A percentile compares a stretch with the other conserved stretches of the same genome.
Evolutionary conservation across 2,888 invertebrate genomes (phyloP).

Genomic region (Nephrotoma guestfalica): DNA sequence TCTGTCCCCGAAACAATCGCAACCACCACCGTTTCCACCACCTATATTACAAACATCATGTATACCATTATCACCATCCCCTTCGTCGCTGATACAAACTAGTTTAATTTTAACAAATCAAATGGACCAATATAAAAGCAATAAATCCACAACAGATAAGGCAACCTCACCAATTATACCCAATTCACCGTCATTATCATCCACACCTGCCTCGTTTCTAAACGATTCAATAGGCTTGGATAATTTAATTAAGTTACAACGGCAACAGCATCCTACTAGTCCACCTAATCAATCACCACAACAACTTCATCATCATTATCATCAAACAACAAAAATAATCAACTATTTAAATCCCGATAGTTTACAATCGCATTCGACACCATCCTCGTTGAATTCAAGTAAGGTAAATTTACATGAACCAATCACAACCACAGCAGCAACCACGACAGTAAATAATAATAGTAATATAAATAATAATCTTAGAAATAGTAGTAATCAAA

Average conservation of each 20-base stretch:
- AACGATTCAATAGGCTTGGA: neutral
- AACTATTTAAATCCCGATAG: neutral
- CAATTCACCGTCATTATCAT: neutral
- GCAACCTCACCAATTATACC: constrained; percentile 3
- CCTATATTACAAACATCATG: neutral
- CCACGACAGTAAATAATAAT: neutral
- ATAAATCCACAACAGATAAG: neutral
- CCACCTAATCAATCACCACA: neutral
- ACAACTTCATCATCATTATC: constrained; percentile 3
- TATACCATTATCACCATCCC: neutral
- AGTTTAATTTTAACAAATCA: neutral
- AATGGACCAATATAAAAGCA: constrained; percentile 5
- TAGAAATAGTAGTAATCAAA: neutral
- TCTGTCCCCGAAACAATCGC: neutral
- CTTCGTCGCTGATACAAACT: neutral
- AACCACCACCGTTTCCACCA: neutral
- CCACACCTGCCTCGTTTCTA: neutral
- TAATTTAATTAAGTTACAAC: neutral
- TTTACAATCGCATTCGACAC: neutral
- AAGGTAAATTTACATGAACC: neutral
- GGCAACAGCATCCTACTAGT: neutral
- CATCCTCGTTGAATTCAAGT: neutral
- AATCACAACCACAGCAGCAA: neutral
- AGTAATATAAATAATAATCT: neutral
- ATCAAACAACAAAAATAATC: neutral